Conservation (phyloP, 2,113 vertebrate genomes). For the Phoenicopterus ruber region DNA sequence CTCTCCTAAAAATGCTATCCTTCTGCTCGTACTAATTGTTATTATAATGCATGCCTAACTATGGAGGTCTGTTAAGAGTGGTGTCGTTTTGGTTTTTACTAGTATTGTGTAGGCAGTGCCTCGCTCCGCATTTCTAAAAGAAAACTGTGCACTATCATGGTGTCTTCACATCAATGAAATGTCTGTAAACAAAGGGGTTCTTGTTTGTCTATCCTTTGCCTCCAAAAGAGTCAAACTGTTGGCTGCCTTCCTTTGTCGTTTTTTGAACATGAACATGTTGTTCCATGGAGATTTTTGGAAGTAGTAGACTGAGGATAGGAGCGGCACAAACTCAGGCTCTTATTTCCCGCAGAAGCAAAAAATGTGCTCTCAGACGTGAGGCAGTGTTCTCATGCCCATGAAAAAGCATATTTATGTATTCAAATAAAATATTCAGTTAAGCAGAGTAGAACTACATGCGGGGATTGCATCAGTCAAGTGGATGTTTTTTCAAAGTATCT, state of each 20-base stretch:
- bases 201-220: not conserved
- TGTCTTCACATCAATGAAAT: not conserved
- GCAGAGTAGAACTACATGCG: not conserved
- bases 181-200: not conserved
- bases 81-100: not conserved
- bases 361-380: not conserved
- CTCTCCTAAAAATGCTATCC: not conserved
- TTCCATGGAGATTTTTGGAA: not conserved
- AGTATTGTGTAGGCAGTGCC: not conserved
- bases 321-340: not conserved
- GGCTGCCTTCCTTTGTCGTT: not conserved
- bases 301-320: not conserved
- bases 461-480: not conserved
- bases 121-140: not conserved
- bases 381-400: not conserved
- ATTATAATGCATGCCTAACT: not conserved
- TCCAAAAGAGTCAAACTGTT: not conserved
- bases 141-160: not conserved
- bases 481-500: not conserved
- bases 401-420: not conserved
- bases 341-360: not conserved
- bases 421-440: not conserved
- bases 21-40: not conserved
- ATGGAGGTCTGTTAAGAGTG: not conserved
- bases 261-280: not conserved